Base-by-base conservation (phyloP, 2,797 vertebrate genomes). In the Leontocebus nigricollis region DNA sequence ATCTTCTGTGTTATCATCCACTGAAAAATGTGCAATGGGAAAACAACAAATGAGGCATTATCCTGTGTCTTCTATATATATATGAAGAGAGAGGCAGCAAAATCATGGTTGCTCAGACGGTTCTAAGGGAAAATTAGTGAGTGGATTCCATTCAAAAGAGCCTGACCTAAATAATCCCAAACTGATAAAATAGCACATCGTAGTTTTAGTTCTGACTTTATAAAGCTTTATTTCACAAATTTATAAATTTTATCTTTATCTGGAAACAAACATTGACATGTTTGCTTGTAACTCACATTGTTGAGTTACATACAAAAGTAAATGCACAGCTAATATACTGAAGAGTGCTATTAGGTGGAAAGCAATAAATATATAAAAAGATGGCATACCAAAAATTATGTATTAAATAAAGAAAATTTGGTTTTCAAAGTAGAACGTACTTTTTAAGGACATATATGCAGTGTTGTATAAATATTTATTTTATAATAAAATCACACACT, bases 151-250 rank as follows among this genome's bases (percentile, higher is more conserved):
- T 44, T 76, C 27, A 44, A 93, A 83, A 70, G 26, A 79, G 15
- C 6, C 90, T 70, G 2, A 87, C 57, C 17, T 52, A 86, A 90
- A 89, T 90, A 86, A 90, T 44, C 10, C 1, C 30, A 85, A 46
- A 36, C 22, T 80, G 5, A 83, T 73, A 33, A 76, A 61, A 46
- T 15, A 88, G 17, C 7, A 87, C 73, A 79, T 24, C 0, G 22
- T 64, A 44, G 7, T 30, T 92, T 57, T 88, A 55, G 24, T 64
- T 86, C 26, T 85, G 80, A n/a, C 9, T 79, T 72, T 75, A 55
- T 30, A 57, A 92, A 94, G 30, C 33, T 88, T 50, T 80, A 86
- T 88, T 88, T 39, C 73, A 91, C 48, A 61, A 90, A 76, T 90
- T 70, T 33, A 73, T 50, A 90, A 93, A 79, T 75, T 2, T 72